phyloP scores from a whole-genome alignment of 2,113 vertebrate species.

The Brachypteracias leptosomus region DNA sequence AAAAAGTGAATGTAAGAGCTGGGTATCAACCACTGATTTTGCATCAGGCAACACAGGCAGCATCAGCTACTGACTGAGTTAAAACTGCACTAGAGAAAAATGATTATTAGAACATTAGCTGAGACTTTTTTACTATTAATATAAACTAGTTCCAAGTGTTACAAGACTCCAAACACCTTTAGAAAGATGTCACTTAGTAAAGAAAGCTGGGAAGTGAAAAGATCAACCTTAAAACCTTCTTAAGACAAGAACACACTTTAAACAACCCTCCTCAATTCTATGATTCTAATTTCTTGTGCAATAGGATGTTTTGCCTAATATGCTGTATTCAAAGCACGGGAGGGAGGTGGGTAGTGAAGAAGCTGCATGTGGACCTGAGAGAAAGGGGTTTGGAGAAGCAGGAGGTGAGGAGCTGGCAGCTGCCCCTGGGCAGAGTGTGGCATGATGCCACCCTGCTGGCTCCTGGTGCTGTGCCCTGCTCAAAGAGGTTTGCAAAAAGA shows the following conservation, averaged over 20 bases:
- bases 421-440: neutral
- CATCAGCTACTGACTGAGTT: neutral
- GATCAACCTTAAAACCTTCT: neutral
- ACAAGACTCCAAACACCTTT: neutral
- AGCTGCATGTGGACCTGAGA: neutral
- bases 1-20: neutral
- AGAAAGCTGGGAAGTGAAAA: neutral
- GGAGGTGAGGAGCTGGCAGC: neutral
- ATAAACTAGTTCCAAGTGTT: neutral
- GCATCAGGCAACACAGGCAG: neutral
- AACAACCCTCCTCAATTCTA: neutral
- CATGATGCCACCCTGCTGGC: rapidly evolving
- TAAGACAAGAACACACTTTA: neutral
- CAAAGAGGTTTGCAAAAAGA: neutral
- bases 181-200: neutral
- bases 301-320: neutral
- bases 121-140: neutral
- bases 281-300: conserved; percentile 8
- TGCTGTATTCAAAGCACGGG: neutral
- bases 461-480: rapidly evolving
- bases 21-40: neutral
- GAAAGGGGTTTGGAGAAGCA: neutral
- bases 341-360: neutral
- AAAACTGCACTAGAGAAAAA: neutral
- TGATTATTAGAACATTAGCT: neutral